Percentiles rank a stretch among this genome's conserved stretches.
phyloP scores from a whole-genome alignment of 1,140 invertebrate species.

The Papilio polytes region DNA sequence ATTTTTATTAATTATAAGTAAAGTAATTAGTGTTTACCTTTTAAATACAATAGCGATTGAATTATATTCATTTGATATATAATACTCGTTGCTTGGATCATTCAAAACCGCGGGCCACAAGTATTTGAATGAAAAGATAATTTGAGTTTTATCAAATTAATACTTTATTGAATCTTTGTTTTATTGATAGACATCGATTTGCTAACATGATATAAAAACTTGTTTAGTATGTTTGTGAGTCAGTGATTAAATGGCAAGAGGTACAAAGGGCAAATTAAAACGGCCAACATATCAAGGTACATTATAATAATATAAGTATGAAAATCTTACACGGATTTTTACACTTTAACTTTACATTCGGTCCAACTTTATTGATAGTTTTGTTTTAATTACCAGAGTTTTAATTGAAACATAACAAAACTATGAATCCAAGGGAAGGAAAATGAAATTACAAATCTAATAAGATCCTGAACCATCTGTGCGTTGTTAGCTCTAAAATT shows the following conservation, averaged over 20 bases:
- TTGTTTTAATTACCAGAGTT: not conserved
- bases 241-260: not conserved
- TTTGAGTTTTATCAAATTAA: not conserved
- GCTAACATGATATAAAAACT: not conserved
- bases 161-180: not conserved
- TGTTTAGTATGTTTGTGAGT: not conserved
- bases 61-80: not conserved
- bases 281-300: not conserved
- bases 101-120: not conserved
- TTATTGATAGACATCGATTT: constrained; percentile 6
- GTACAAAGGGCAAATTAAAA: constrained; percentile 13
- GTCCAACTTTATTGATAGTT: not conserved
- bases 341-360: not conserved
- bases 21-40: not conserved
- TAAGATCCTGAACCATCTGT: not conserved
- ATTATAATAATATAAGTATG: not conserved
- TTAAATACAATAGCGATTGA: not conserved
- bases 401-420: too few species aligned
- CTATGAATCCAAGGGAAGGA: too few species aligned
- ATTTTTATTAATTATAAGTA: not conserved
- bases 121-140: not conserved
- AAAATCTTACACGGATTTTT: not conserved
- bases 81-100: not conserved
- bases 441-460: not conserved
- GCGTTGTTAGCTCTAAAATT: not conserved